phyloP scores from a whole-genome alignment of 2,888 invertebrate species.

The Cataglyphis livida region DNA sequence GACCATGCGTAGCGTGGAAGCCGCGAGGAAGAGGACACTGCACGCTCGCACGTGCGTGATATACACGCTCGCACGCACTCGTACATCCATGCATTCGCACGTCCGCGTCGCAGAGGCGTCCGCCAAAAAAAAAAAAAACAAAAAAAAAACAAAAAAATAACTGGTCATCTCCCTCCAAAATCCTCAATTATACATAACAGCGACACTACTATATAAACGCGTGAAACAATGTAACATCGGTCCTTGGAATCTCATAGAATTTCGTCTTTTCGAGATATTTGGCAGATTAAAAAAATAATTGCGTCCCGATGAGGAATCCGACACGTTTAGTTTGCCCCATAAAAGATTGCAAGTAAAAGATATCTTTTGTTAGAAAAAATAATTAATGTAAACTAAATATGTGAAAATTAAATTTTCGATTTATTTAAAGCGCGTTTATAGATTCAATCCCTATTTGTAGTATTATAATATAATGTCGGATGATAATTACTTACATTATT shows the following conservation, averaged over 20 bases:
- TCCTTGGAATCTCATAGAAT: neutral
- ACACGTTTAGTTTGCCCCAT: neutral
- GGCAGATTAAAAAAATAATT: neutral
- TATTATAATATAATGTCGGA: neutral
- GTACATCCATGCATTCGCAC: slow-evolving; percentile 17
- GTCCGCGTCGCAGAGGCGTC: slow-evolving; percentile 38
- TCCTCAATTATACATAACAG: slow-evolving; percentile 12
- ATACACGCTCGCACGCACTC: slow-evolving; percentile 47
- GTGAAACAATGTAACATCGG: neutral
- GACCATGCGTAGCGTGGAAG: slow-evolving; percentile 61
- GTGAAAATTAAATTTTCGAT: neutral
- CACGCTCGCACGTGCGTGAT: slow-evolving; percentile 56
- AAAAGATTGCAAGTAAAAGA: neutral
- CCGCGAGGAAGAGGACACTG: slow-evolving; percentile 68
- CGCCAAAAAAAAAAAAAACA: slow-evolving; percentile 6
- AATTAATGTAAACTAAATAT: neutral
- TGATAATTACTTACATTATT: slow-evolving; percentile 29
- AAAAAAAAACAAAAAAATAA: neutral
- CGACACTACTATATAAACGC: neutral
- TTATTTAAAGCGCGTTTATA: neutral
- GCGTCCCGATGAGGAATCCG: neutral
- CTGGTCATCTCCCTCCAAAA: slow-evolving; percentile 36
- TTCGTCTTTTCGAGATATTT: neutral
- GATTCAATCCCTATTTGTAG: neutral
- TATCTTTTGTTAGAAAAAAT: neutral